These are phyloP conservation scores for Nephrotoma guestfalica DNA, from an alignment of 2,888 invertebrate species.

Conservation along the genomic window DNA sequence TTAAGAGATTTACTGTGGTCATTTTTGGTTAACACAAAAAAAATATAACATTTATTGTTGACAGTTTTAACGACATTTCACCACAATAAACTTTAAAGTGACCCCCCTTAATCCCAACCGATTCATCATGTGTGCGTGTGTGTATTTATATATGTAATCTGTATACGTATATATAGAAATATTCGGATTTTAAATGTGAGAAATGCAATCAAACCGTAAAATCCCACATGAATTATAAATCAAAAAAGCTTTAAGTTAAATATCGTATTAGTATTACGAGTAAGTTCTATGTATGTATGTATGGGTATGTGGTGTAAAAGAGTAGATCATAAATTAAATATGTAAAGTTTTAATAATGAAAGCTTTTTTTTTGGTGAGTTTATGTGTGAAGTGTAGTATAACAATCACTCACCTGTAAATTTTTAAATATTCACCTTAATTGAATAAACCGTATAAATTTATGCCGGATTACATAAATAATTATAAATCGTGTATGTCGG, in stretches of 20 bases:
- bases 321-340: neutral
- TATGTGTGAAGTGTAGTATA: neutral
- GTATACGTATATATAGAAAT: neutral
- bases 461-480: neutral
- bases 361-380: neutral
- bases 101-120: neutral
- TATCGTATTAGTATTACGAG: neutral
- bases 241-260: neutral
- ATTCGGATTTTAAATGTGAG: neutral
- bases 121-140: neutral
- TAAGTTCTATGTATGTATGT: neutral
- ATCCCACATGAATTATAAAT: neutral
- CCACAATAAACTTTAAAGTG: neutral
- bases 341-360: neutral
- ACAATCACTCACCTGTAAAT: neutral
- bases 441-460: neutral
- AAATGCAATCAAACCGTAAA: neutral
- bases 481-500: neutral
- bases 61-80: neutral
- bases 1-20: neutral
- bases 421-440: neutral
- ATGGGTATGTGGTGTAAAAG: neutral
- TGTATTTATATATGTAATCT: neutral
- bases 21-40: neutral
- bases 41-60: neutral